Evolutionary conservation across 2,797 vertebrate genomes (phyloP).

Genomic region (Muscicapa comitata): DNA sequence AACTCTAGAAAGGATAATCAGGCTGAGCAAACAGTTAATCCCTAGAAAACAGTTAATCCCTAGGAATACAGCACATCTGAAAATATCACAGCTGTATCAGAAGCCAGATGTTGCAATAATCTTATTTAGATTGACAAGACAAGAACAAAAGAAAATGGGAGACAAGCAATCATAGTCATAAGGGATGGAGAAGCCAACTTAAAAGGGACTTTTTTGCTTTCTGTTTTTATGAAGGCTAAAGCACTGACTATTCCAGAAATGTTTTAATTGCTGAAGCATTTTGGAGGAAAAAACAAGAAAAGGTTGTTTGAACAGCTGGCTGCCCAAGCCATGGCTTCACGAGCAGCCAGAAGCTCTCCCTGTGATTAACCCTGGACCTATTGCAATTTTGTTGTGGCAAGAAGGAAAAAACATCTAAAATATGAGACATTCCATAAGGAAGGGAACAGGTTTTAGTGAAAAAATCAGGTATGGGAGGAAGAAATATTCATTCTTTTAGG

Average conservation of each 20-base stretch:
- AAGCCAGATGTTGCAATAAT: background rate
- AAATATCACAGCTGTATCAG: background rate
- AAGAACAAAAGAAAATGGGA: background rate
- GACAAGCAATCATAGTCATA: background rate
- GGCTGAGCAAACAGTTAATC: background rate
- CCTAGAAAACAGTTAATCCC: background rate
- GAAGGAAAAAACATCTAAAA: accelerated
- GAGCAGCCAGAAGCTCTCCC: background rate
- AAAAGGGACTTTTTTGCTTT: background rate
- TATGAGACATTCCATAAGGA: background rate
- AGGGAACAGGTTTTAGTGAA: background rate
- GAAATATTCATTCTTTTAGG: background rate
- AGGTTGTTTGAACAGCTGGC: background rate
- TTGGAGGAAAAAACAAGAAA: background rate
- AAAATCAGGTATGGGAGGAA: background rate
- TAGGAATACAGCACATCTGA: background rate
- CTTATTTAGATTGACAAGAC: background rate
- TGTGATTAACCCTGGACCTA: accelerated
- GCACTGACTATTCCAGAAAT: background rate
- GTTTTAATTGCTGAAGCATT: background rate
- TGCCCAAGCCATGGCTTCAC: background rate
- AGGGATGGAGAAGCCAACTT: background rate
- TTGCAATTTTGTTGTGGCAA: background rate
- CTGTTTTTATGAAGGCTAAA: background rate
- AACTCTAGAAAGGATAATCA: background rate